These are phyloP conservation scores for Hermetia illucens DNA, from an alignment of 1,140 invertebrate species.

Conservation along the genomic window DNA sequence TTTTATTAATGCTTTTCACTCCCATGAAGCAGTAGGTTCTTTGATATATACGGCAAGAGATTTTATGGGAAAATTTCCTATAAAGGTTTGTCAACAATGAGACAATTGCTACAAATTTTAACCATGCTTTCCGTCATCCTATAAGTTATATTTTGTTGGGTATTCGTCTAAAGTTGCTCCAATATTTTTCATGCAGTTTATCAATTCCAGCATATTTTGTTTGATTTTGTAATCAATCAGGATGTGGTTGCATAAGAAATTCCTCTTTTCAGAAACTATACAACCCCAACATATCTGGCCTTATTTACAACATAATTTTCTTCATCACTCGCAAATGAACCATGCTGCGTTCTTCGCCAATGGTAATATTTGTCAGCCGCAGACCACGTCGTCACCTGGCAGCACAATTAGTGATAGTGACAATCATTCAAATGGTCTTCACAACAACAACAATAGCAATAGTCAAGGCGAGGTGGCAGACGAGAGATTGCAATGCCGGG, in stretches of 20 bases:
- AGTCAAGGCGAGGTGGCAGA: conserved; percentile 1
- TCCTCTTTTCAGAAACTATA: conserved; percentile 24
- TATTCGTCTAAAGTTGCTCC: too few species aligned
- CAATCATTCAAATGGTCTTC: conserved; percentile 19
- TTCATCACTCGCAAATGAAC: conserved; percentile 25
- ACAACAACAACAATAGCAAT: conserved; percentile 10
- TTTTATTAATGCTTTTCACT: too few species aligned
- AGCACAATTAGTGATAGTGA: conserved; percentile 32
- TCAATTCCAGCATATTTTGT: conserved; percentile 11
- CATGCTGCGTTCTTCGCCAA: conserved; percentile 24
- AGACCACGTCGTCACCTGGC: conserved; percentile 30
- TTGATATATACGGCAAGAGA: too few species aligned
- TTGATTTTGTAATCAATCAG: neutral
- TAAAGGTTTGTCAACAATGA: too few species aligned
- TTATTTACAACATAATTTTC: conserved; percentile 32
- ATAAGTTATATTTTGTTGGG: too few species aligned
- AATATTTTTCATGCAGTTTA: too few species aligned
- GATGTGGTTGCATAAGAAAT: too few species aligned
- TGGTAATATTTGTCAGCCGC: conserved; percentile 30
- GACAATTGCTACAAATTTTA: too few species aligned
- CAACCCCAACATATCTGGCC: conserved; percentile 33
- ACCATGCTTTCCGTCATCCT: too few species aligned
- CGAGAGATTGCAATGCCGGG: conserved; percentile 9
- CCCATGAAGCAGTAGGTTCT: too few species aligned
- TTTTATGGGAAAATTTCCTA: too few species aligned